phyloP scores from a whole-genome alignment of 2,888 invertebrate species.

The Leptinotarsa rubiginosa region DNA sequence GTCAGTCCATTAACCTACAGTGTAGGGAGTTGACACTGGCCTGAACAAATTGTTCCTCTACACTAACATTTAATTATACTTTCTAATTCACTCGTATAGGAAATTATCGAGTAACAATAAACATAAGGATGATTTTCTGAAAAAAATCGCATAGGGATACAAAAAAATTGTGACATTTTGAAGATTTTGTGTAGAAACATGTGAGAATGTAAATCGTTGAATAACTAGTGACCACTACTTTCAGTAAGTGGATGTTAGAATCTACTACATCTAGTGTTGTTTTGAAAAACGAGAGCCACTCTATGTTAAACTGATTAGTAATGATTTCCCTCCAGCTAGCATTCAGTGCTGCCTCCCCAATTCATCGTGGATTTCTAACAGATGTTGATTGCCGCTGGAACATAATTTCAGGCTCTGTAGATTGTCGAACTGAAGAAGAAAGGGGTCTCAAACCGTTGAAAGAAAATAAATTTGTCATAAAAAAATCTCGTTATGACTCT shows the following conservation, averaged over 20 bases:
- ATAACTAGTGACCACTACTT: background rate
- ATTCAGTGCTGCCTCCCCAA: slow-evolving; percentile 94
- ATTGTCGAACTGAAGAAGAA: slow-evolving; percentile 94
- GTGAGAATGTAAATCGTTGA: background rate
- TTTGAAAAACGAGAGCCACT: too few species aligned
- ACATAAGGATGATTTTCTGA: too few species aligned
- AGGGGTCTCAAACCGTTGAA: slow-evolving; percentile 81
- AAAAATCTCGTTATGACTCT: slow-evolving; percentile 97
- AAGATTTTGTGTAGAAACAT: background rate
- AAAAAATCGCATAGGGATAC: background rate
- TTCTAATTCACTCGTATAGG: too few species aligned
- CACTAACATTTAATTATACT: too few species aligned
- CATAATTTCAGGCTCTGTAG: slow-evolving; percentile 95
- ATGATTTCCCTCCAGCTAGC: slow-evolving; percentile 78
- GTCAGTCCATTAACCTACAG: too few species aligned
- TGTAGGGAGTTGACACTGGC: too few species aligned
- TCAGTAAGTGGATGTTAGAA: too few species aligned
- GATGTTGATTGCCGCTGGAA: slow-evolving; percentile 99
- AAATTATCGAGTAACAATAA: too few species aligned
- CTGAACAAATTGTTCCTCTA: too few species aligned
- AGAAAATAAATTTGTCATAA: slow-evolving; percentile 83
- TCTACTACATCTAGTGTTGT: too few species aligned
- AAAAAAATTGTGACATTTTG: background rate
- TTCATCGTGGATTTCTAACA: slow-evolving; percentile 92
- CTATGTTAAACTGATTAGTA: background rate